These are phyloP conservation scores for Sthenelais limicola DNA, from an alignment of 2,888 invertebrate genomes.

Conservation along the genomic window DNA sequence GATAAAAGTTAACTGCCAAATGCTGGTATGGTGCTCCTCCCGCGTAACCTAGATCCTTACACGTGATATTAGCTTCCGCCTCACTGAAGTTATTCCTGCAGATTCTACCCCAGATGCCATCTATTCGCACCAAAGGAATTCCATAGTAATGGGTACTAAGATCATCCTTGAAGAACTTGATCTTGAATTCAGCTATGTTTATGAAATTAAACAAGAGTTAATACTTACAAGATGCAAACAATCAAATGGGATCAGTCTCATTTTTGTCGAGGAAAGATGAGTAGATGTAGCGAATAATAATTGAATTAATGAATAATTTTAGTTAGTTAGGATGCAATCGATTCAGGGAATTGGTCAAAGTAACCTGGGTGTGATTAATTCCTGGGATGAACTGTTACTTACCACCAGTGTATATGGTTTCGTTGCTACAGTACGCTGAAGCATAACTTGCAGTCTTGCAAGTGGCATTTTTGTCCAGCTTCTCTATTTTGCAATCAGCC, in stretches of 20 bases:
- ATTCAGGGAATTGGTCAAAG: no score
- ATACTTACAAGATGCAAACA: no score
- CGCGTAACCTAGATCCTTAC: conserved; percentile 6
- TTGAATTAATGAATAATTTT: no score
- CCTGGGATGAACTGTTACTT: no score
- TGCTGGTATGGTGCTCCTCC: conserved; percentile 56
- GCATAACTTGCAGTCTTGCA: conserved; percentile 22
- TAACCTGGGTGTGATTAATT: no score
- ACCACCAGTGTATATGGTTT: conserved; percentile 10
- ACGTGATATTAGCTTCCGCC: conserved; percentile 1
- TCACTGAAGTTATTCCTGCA: conserved; percentile 13
- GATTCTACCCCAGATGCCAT: conserved; percentile 36
- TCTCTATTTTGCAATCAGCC: background rate
- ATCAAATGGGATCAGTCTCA: no score
- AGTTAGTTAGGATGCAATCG: no score
- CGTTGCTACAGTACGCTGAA: conserved; percentile 34
- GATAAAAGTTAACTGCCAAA: conserved; percentile 60
- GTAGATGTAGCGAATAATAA: no score
- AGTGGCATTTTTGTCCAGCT: background rate
- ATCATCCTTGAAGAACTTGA: background rate
- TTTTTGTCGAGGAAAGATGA: no score
- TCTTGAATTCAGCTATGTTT: no score
- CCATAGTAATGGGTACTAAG: conserved; percentile 7
- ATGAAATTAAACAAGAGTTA: no score
- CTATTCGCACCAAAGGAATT: conserved; percentile 6